A percentile compares a stretch with the other conserved stretches of the same genome.
phyloP scores from a whole-genome alignment of 2,113 vertebrate genomes.

The Pluvianellus socialis region DNA sequence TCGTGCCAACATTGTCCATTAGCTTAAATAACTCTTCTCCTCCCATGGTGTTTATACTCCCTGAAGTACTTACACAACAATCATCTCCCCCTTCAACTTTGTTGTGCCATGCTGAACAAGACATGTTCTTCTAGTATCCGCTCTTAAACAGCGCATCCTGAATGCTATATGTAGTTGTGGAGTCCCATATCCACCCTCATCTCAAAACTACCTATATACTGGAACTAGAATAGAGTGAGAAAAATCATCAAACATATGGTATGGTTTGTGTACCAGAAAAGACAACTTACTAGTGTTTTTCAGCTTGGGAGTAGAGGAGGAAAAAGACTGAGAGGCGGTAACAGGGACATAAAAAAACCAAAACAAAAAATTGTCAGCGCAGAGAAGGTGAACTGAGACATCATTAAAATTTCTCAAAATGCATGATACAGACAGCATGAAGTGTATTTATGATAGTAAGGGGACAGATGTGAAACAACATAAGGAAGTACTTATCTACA shows the following conservation, averaged over 20 bases:
- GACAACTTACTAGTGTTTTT: background rate
- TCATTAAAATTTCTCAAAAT: background rate
- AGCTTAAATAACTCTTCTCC: constrained; percentile 14
- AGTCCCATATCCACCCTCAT: background rate
- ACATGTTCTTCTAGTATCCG: background rate
- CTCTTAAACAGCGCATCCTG: background rate
- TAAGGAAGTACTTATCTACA: constrained; percentile 34
- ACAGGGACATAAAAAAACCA: background rate
- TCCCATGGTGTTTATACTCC: background rate
- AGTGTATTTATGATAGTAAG: background rate
- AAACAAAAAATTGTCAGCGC: background rate
- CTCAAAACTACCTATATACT: background rate
- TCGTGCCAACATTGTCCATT: constrained; percentile 13
- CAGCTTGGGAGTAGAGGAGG: background rate
- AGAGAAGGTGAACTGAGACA: background rate
- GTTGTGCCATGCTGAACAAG: background rate
- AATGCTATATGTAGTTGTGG: background rate
- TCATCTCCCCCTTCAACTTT: background rate
- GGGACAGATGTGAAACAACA: background rate
- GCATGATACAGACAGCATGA: background rate
- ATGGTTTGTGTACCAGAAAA: background rate
- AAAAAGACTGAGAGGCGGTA: background rate
- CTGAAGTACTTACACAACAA: background rate
- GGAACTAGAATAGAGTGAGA: background rate
- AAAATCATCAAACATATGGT: background rate